phyloP scores from a whole-genome alignment of 2,888 invertebrate genomes.

The Metellina segmentata region DNA sequence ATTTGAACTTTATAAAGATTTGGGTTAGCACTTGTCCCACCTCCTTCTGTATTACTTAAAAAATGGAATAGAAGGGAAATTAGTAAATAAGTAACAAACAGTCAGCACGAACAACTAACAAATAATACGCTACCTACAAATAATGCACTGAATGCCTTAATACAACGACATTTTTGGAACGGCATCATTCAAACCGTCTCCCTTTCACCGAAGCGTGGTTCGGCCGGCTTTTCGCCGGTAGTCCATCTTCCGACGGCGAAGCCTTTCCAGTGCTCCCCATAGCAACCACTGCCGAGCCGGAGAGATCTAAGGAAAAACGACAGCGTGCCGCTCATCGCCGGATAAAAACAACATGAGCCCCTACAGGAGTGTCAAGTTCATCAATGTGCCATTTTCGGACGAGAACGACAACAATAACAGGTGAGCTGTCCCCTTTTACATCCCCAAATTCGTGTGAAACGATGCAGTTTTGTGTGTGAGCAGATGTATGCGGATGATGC shows the following conservation, averaged over 20 bases:
- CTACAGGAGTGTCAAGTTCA: constrained; percentile 55
- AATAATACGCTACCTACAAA: too few species aligned
- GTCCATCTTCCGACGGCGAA: constrained; percentile 18
- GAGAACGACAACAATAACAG: constrained; percentile 68
- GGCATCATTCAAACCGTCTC: background rate
- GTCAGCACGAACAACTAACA: too few species aligned
- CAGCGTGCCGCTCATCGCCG: background rate
- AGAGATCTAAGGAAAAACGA: background rate
- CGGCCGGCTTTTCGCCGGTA: background rate
- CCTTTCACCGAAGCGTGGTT: background rate
- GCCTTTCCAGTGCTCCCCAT: constrained; percentile 62
- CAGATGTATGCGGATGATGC: background rate
- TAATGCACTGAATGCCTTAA: too few species aligned
- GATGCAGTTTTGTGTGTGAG: background rate
- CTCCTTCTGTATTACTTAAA: too few species aligned
- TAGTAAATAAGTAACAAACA: too few species aligned
- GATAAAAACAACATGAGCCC: constrained; percentile 38
- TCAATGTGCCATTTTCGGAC: constrained; percentile 44
- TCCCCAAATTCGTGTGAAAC: background rate
- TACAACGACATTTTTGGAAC: too few species aligned
- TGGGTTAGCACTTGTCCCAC: too few species aligned
- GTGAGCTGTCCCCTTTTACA: constrained; percentile 12
- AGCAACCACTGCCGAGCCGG: constrained; percentile 42
- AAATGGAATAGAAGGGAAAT: too few species aligned
- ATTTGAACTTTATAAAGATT: too few species aligned